Percentiles rank a stretch among this genome's conserved stretches.
phyloP scores from a whole-genome alignment of 2,888 invertebrate species.

The Cephus sareptanus region DNA sequence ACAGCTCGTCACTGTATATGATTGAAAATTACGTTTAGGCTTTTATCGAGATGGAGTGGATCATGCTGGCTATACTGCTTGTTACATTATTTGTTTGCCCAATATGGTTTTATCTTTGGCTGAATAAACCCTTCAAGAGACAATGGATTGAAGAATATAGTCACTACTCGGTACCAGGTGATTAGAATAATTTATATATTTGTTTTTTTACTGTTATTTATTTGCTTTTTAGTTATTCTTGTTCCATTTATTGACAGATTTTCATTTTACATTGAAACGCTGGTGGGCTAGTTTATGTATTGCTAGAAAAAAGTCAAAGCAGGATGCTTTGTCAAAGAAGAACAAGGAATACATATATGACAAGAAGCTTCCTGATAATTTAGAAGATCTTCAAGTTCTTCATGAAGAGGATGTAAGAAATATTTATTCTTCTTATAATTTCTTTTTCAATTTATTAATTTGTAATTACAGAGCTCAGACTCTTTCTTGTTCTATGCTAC shows the following conservation, averaged over 20 bases:
- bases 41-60: conserved; percentile 6
- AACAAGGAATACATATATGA: background rate
- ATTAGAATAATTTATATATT: background rate
- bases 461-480: conserved; percentile 62
- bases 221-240: background rate
- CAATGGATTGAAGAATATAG: conserved; percentile 11
- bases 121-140: conserved; percentile 16
- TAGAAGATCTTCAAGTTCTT: conserved; percentile 22
- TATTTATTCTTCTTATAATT: background rate
- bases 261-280: conserved; percentile 68
- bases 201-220: background rate
- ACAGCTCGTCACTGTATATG: background rate
- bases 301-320: conserved; percentile 20
- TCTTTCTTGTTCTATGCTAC: conserved; percentile 68
- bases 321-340: background rate
- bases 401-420: conserved; percentile 32
- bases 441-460: background rate
- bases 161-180: conserved; percentile 35
- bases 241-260: conserved; percentile 57
- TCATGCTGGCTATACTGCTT: conserved; percentile 11
- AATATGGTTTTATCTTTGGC: conserved; percentile 24
- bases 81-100: conserved; percentile 23
- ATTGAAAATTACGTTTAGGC: background rate
- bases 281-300: conserved; percentile 65
- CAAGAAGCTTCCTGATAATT: conserved; percentile 3